Percentiles rank a stretch among this genome's conserved stretches.
These are phyloP conservation scores for Zalophus californianus DNA, from an alignment of 2,797 vertebrate genomes.

Conservation along the genomic window DNA sequence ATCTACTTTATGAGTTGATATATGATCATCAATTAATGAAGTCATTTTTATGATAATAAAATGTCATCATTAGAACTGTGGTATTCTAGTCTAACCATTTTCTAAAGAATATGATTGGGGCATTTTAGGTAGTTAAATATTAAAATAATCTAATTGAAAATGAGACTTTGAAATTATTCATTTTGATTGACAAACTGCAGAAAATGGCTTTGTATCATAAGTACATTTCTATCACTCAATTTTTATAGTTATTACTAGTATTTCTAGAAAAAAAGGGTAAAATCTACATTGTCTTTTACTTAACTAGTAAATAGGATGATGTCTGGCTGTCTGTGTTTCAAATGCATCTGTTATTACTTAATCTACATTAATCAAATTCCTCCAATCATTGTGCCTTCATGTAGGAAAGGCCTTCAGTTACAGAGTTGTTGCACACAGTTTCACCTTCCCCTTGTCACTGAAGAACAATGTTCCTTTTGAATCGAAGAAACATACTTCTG, in stretches of 20 bases:
- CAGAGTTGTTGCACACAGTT: neutral
- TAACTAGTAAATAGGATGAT: constrained; percentile 30
- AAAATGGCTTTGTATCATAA: constrained; percentile 66
- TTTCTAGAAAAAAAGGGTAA: constrained; percentile 15
- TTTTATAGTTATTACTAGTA: constrained; percentile 2
- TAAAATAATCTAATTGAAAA: constrained; percentile 82
- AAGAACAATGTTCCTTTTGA: constrained; percentile 34
- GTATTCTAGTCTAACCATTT: constrained; percentile 77
- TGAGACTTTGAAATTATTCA: constrained; percentile 78
- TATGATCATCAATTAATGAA: constrained; percentile 83
- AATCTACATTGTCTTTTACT: constrained; percentile 30
- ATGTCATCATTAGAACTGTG: constrained; percentile 74
- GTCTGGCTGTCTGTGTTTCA: neutral
- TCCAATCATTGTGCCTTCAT: neutral
- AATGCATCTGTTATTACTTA: neutral
- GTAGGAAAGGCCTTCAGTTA: neutral
- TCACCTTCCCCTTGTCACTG: neutral
- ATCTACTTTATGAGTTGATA: constrained; percentile 77
- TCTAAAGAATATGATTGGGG: constrained; percentile 75
- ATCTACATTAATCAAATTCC: constrained; percentile 47
- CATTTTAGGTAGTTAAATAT: constrained; percentile 82
- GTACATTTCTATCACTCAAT: constrained; percentile 46
- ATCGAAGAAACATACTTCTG: neutral
- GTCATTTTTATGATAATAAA: constrained; percentile 83
- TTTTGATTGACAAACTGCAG: constrained; percentile 78